Percentiles rank a stretch among this genome's conserved stretches.
Conservation (phyloP, 2,888 invertebrate species). For the Gonocerus acuteangulatus region DNA sequence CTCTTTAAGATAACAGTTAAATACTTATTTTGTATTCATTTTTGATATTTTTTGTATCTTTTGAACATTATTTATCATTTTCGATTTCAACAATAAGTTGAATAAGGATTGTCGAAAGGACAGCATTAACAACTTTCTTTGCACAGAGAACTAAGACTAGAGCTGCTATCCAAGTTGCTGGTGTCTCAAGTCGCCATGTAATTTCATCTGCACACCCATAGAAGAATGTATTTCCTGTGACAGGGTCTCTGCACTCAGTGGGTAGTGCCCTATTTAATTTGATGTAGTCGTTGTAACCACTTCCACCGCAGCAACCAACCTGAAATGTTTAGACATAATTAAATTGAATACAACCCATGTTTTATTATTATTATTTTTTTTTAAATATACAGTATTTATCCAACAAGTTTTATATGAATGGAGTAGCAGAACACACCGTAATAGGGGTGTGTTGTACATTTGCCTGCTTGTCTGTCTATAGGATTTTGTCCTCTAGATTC, state of each 20-base stretch:
- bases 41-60: too few relatives aligned
- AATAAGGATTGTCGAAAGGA: slow-evolving; percentile 60
- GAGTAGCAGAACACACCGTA: too few relatives aligned
- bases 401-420: too few relatives aligned
- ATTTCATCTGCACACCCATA: slow-evolving; percentile 82
- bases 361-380: too few relatives aligned
- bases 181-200: slow-evolving; percentile 79
- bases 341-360: not conserved
- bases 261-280: slow-evolving; percentile 70
- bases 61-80: not conserved
- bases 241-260: slow-evolving; percentile 73
- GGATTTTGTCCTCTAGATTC: too few relatives aligned
- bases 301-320: slow-evolving; percentile 87
- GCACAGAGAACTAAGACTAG: slow-evolving; percentile 67
- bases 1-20: too few relatives aligned
- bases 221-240: slow-evolving; percentile 81
- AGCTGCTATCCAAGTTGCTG: slow-evolving; percentile 75
- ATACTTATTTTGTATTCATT: too few relatives aligned
- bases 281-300: slow-evolving; percentile 75
- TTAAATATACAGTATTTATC: too few relatives aligned
- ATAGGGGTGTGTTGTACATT: too few relatives aligned
- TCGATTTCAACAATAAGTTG: slow-evolving; percentile 53
- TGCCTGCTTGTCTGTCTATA: too few relatives aligned
- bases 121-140: slow-evolving; percentile 64
- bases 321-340: slow-evolving; percentile 41